Conservation (phyloP, 64 coral and sea anemone genomes). For the Anthopleura sola region DNA sequence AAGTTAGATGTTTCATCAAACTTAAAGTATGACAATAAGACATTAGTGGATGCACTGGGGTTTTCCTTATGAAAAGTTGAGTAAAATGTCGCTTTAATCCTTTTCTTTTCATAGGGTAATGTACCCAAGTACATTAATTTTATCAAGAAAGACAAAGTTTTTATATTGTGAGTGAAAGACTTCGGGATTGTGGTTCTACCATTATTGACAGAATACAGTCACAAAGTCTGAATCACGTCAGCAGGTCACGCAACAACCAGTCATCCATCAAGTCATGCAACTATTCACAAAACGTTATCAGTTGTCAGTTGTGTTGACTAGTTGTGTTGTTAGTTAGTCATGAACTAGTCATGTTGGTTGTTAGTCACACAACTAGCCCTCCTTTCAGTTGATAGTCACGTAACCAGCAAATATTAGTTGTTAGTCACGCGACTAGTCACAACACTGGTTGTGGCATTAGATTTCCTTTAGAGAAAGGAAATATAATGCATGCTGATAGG, state of each 20-base stretch:
- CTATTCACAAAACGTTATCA: background rate
- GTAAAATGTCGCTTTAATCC: too few species aligned
- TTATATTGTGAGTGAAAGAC: background rate
- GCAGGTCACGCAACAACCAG: background rate
- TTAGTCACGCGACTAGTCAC: background rate
- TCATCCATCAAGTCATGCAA: background rate
- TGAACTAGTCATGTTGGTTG: background rate
- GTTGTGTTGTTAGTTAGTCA: background rate
- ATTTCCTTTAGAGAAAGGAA: background rate
- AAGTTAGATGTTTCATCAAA: too few species aligned
- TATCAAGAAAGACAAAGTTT: slow-evolving; percentile 3
- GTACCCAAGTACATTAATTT: background rate
- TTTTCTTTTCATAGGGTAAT: background rate
- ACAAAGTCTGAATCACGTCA: background rate
- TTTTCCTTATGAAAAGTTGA: too few species aligned
- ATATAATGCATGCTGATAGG: background rate
- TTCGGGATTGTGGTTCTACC: background rate
- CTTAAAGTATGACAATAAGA: too few species aligned
- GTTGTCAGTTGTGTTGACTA: background rate
- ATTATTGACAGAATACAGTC: background rate
- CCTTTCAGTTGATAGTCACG: background rate
- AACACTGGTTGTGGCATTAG: background rate
- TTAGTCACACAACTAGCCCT: background rate
- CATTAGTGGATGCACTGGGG: too few species aligned
- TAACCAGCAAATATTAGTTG: background rate